phyloP scores from a whole-genome alignment of 1,140 invertebrate species.

The Pogonomyrmex barbatus region DNA sequence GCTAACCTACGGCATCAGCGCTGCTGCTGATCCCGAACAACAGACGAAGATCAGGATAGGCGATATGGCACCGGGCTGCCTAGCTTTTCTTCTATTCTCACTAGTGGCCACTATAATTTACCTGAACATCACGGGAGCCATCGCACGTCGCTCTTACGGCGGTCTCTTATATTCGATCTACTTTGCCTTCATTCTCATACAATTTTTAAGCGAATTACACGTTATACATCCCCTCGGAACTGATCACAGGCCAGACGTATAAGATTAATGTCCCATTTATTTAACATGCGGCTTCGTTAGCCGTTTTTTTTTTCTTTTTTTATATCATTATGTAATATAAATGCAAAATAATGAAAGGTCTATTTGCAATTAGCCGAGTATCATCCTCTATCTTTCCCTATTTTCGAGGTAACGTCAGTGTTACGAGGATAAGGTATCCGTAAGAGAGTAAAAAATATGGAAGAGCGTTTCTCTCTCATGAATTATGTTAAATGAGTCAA shows the following conservation, averaged over 20 bases:
- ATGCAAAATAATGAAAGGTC: background rate
- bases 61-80: conserved; percentile 82
- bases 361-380: conserved; percentile 1
- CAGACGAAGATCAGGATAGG: conserved; percentile 79
- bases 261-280: background rate
- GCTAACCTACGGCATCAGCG: conserved; percentile 78
- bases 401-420: background rate
- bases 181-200: conserved; percentile 80
- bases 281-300: background rate
- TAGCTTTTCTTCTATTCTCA: conserved; percentile 81
- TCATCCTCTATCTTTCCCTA: background rate
- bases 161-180: conserved; percentile 81
- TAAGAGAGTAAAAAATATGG: conserved; percentile 22
- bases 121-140: conserved; percentile 77
- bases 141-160: conserved; percentile 80
- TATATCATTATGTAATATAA: conserved; percentile 11
- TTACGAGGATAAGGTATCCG: background rate
- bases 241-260: conserved; percentile 79
- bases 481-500: conserved; percentile 66
- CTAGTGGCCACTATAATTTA: conserved; percentile 79
- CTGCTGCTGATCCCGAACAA: conserved; percentile 63
- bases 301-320: background rate
- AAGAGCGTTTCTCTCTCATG: conserved; percentile 20
- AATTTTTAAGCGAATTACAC: conserved; percentile 81
- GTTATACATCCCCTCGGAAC: conserved; percentile 82